Base-by-base conservation (phyloP, 2,888 invertebrate genomes). In the Hirudinaria manillensis region DNA sequence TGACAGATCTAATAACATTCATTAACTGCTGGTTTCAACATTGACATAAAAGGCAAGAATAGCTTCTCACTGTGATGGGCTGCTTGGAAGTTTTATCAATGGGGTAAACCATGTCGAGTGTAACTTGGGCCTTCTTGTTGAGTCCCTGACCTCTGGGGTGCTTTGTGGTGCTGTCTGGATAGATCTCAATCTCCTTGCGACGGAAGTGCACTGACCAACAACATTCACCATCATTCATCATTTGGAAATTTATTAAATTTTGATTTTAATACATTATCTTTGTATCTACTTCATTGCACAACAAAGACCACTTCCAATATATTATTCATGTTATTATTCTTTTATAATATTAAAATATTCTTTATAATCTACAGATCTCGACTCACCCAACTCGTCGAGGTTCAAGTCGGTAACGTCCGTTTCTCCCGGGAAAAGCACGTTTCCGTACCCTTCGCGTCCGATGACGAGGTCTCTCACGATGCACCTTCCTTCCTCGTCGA, bases 81-180 rank as follows among this genome's bases (percentile, higher is more conserved):
- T 90, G 88, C 75, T 90, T 90, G 21, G 77, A 70, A 16, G 71
- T 76, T 66, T 78, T 94, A 85, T 95, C 93, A 29, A 90, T 87
- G 0, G 98, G 98, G 93, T 94, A 99, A 1, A 97, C 92, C 80
- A 93, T 89, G 85, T 98, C 95, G 71, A 99, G 87, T 0, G 96
- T 96, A 27, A 89, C 86, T 83, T 95, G 91, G 1, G 97, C 97
- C 53, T 82, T 90, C 21, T 93, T 89, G 87, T 99, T 99, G 66
- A 99, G 87, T 0, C 92, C 96, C 77, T 89, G 88, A 0, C 97
- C 98, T 7, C 92, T 86, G 0, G 92, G 89, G 0, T 99, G 98
- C 84, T 97, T 98, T 76, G 89, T 89, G 79, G 93, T 92, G 81
- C 94, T 93, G 80, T 89, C 88, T 0, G 97, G 96, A 87, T 99